Evolutionary conservation across 2,888 invertebrate species (phyloP), one percentile per base, ranked within the genome.

Genomic region (Idaea aversata): DNA sequence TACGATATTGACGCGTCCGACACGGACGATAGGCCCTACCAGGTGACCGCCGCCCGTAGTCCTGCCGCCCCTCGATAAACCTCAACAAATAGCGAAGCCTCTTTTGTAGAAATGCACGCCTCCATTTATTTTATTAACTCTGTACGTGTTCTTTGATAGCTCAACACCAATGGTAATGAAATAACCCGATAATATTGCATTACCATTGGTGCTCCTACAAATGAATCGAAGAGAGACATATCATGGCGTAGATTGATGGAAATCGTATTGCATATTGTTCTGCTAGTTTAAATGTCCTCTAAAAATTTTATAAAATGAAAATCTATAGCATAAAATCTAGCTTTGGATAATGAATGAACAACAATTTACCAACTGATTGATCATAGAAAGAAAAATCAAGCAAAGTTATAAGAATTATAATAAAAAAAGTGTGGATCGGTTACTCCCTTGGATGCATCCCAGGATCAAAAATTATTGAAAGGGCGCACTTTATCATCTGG

Each of bases 1-100:
- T 93, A 89, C 85, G 93, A 92, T 90, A 88, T 91, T 79, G 92
- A 92, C 80, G 84, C 90, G 86, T 91, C 92, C 77, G 93, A 92
- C 80, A 86, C 88, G 85, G 92, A 91, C 83, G 92, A 93, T 86
- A 91, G 89, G 86, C 81, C 84, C 78, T 92, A 88, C 85, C 91
- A 93, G 93, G 93, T 93, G 90, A 88, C 81, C 79, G 81, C 81
- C 86, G 89, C 91, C 81, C 86, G 89, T 91, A 91, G 91, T 82
- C 80, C 85, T 84, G 90, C 81, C 88, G 88, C 81, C 83, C 85
- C 80, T 75, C 76, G 75, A 80, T 47, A 0, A 83, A 82, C 82
- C 80, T 73, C 77, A 88, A 47, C 86, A 85, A 83, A 83, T 78
- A 69, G 65, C 57, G 57, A 63, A 70, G 89, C 90, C 90, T 88